Evolutionary conservation across 2,888 invertebrate species (phyloP).

Genomic region (Julus scanicus): DNA sequence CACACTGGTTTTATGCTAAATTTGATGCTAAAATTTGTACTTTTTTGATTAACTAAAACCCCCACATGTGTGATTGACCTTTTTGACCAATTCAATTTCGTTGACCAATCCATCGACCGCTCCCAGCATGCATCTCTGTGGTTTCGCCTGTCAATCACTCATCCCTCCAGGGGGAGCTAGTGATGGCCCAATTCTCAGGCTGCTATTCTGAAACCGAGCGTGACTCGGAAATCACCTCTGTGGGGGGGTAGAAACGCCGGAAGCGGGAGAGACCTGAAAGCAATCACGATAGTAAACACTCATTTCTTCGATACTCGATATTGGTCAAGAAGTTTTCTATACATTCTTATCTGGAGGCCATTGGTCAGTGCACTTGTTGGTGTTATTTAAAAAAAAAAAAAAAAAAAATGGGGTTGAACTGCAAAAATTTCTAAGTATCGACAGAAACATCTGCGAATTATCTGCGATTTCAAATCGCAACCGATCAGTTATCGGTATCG

Average conservation of each 20-base stretch:
- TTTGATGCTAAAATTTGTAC: too few relatives aligned
- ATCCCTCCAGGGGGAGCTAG: conserved; percentile 18
- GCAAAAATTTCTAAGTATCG: neutral
- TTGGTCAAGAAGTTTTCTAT: neutral
- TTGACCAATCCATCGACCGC: conserved; percentile 5
- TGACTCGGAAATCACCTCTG: conserved; percentile 36
- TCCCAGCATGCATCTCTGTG: conserved; percentile 26
- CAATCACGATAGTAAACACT: neutral
- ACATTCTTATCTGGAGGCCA: neutral
- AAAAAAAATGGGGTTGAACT: neutral
- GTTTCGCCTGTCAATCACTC: neutral
- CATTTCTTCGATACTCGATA: neutral
- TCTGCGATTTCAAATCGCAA: neutral
- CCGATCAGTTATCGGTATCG: neutral
- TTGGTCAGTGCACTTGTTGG: too few relatives aligned
- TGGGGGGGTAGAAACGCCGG: neutral
- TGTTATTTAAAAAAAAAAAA: too few relatives aligned
- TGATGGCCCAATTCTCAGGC: conserved; percentile 43
- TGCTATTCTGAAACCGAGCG: neutral
- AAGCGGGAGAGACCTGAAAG: neutral
- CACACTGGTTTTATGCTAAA: too few relatives aligned
- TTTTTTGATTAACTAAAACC: too few relatives aligned
- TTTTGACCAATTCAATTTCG: neutral
- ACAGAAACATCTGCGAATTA: neutral
- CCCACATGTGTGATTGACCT: neutral